A percentile compares a stretch with the other conserved stretches of the same genome.
These are phyloP conservation scores for Etheostoma cragini DNA, from an alignment of 2,113 vertebrate species.

Conservation along the genomic window DNA sequence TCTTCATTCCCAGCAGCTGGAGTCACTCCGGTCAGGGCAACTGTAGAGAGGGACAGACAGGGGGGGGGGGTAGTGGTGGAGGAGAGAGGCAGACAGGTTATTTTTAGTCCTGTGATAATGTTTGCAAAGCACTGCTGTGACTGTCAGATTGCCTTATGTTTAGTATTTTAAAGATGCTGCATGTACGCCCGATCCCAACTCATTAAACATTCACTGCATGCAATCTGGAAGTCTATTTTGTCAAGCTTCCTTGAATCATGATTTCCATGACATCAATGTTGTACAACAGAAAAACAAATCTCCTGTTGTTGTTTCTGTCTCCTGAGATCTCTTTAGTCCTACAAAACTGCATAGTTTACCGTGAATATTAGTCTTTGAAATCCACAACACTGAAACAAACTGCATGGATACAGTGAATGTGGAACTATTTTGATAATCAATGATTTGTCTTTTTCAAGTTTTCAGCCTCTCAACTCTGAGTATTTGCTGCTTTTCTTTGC, in stretches of 20 bases:
- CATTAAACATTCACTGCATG: constrained; percentile 46
- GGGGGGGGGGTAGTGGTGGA: not conserved
- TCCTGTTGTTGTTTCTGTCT: not conserved
- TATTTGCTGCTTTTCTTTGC: too few relatives aligned
- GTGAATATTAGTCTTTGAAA: not conserved
- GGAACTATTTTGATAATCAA: not conserved
- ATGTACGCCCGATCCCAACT: constrained; percentile 1
- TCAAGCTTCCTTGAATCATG: not conserved
- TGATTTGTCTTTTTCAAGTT: too few relatives aligned
- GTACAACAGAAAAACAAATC: not conserved
- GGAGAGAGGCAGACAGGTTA: constrained; percentile 13
- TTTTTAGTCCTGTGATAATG: constrained; percentile 66
- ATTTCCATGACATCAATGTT: not conserved
- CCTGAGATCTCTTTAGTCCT: not conserved
- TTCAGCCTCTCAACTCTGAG: too few relatives aligned
- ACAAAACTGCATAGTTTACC: not conserved
- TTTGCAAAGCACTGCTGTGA: constrained; percentile 47
- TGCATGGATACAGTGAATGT: not conserved
- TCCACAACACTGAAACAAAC: not conserved
- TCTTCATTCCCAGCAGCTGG: constrained; percentile 15
- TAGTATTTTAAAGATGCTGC: constrained; percentile 22
- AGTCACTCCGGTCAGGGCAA: constrained; percentile 66
- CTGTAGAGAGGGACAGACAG: constrained; percentile 68
- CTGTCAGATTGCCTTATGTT: constrained; percentile 26
- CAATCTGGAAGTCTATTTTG: constrained; percentile 21